A percentile compares a stretch with the other conserved stretches of the same genome.
Evolutionary conservation across 2,888 invertebrate genomes (phyloP).

Genomic region (Eupithecia abbreviata): DNA sequence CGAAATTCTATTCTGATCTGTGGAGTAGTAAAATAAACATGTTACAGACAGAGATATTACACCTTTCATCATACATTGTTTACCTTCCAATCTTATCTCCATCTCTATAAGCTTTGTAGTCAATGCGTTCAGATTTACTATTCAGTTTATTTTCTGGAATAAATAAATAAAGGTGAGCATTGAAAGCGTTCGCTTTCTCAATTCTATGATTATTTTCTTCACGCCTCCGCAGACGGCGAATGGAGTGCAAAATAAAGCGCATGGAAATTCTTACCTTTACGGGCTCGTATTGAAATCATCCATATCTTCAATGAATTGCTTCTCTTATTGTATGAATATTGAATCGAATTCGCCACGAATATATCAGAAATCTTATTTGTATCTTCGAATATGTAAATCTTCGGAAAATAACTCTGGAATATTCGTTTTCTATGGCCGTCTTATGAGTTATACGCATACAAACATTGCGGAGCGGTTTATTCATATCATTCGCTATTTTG

Average conservation of each 20-base stretch:
- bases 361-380: slow-evolving; percentile 25
- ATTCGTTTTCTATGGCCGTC: slow-evolving; percentile 20
- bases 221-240: slow-evolving; percentile 19
- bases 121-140: slow-evolving; percentile 9
- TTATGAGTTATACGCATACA: neutral
- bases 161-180: slow-evolving; percentile 14
- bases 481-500: slow-evolving; percentile 17
- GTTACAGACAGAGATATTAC: neutral
- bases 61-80: neutral
- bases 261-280: slow-evolving; percentile 16
- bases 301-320: slow-evolving; percentile 32
- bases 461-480: neutral
- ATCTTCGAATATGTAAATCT: slow-evolving; percentile 27
- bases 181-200: slow-evolving; percentile 7
- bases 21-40: neutral
- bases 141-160: neutral
- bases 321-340: slow-evolving; percentile 35
- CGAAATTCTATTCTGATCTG: neutral
- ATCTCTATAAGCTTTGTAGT: slow-evolving; percentile 1
- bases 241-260: slow-evolving; percentile 27
- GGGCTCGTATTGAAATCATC: slow-evolving; percentile 28
- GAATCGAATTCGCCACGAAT: slow-evolving; percentile 30
- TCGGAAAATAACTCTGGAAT: slow-evolving; percentile 21
- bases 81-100: neutral
- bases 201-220: slow-evolving; percentile 13